A percentile compares a stretch with the other conserved stretches of the same genome.
phyloP scores from a whole-genome alignment of 2,113 vertebrate genomes.

The Protobothrops mucrosquamatus region DNA sequence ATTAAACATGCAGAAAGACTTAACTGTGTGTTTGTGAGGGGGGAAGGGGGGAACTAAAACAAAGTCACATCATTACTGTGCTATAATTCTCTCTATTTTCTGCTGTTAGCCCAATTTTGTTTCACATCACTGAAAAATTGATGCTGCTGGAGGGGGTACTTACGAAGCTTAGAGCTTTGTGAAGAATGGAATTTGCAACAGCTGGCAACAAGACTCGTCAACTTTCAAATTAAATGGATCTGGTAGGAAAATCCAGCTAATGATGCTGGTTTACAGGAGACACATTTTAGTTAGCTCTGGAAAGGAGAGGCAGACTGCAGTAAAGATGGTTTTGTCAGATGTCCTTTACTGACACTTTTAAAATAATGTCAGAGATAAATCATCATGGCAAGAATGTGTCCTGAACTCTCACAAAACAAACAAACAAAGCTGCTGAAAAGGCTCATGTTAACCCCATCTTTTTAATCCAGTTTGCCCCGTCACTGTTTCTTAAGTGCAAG shows the following conservation, averaged over 20 bases:
- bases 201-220: constrained; percentile 31
- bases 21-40: constrained; percentile 8
- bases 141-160: constrained; percentile 51
- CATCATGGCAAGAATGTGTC: not conserved
- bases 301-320: not conserved
- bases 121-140: constrained; percentile 53
- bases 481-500: not conserved
- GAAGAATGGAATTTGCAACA: constrained; percentile 16
- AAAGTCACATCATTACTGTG: constrained; percentile 28
- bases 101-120: constrained; percentile 39
- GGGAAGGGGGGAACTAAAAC: constrained; percentile 35
- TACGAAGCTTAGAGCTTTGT: constrained; percentile 42
- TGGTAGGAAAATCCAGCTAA: constrained; percentile 27
- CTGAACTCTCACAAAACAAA: not conserved
- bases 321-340: not conserved
- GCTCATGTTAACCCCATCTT: not conserved
- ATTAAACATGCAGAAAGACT: not conserved
- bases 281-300: not conserved
- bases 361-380: not conserved
- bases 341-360: not conserved
- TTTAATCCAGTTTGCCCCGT: not conserved
- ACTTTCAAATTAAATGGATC: constrained; percentile 52
- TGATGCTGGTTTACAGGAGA: not conserved
- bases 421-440: not conserved
- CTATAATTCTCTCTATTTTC: constrained; percentile 10